Percentiles rank a stretch among this genome's conserved stretches.
phyloP scores from a whole-genome alignment of 2,888 invertebrate genomes.

The Galerucella pusilla region DNA sequence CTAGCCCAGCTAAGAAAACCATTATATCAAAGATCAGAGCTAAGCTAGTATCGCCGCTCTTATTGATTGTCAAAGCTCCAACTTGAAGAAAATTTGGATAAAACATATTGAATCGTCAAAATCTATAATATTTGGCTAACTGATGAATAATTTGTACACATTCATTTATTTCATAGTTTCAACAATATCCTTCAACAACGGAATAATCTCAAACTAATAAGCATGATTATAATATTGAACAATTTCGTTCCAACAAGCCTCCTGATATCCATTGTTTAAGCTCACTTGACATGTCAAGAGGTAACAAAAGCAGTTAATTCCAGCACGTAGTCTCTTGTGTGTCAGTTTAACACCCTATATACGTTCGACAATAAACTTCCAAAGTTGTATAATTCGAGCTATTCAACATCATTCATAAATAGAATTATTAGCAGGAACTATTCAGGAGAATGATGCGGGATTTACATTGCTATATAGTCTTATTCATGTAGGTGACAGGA shows the following conservation, averaged over 20 bases:
- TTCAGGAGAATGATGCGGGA: slow-evolving; percentile 26
- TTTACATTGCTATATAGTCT: slow-evolving; percentile 23
- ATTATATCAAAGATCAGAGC: too few species aligned
- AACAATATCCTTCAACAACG: too few species aligned
- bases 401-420: slow-evolving; percentile 44
- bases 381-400: slow-evolving; percentile 35
- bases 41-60: too few species aligned
- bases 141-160: too few species aligned
- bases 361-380: slow-evolving; percentile 33
- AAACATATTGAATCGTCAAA: too few species aligned
- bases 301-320: slow-evolving; percentile 34
- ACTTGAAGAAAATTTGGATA: too few species aligned
- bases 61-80: too few species aligned
- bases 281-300: slow-evolving; percentile 22
- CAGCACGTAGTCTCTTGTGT: slow-evolving; percentile 34
- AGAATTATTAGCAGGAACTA: slow-evolving; percentile 48
- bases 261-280: slow-evolving; percentile 12
- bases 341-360: slow-evolving; percentile 28
- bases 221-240: slow-evolving; percentile 5
- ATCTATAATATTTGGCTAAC: too few species aligned
- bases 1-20: too few species aligned
- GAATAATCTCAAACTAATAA: not conserved
- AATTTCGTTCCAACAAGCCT: not conserved
- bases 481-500: slow-evolving; percentile 5
- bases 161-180: too few species aligned